These are phyloP conservation scores for Ciona savignyi DNA, from an alignment of 23 tunicate species.

Conservation along the genomic window DNA sequence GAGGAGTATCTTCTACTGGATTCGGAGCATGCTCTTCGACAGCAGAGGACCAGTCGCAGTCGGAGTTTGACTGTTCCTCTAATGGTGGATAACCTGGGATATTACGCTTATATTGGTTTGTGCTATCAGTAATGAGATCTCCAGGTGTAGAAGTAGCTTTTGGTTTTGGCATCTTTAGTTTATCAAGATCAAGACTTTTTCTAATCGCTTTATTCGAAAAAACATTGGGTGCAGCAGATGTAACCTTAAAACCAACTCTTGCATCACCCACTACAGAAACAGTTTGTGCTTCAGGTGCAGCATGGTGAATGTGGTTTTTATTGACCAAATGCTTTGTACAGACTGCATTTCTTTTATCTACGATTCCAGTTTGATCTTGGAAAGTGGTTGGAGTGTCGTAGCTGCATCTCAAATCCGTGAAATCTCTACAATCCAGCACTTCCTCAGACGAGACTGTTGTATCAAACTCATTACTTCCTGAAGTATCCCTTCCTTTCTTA, in stretches of 20 bases:
- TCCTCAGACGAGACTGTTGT: conserved; percentile 27
- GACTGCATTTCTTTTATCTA: background rate
- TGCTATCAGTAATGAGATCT: conserved; percentile 5
- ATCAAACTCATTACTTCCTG: conserved; percentile 15
- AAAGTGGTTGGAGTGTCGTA: conserved; percentile 23
- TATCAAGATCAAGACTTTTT: background rate
- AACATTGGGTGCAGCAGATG: conserved; percentile 6
- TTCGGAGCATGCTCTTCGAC: background rate
- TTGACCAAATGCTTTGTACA: background rate
- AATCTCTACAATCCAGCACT: conserved; percentile 24
- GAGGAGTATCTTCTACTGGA: background rate
- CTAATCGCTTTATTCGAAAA: background rate
- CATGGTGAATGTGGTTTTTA: background rate
- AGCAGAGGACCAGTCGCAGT: background rate
- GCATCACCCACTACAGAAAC: conserved; percentile 41
- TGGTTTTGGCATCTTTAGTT: conserved; percentile 35
- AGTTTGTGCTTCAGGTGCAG: background rate
- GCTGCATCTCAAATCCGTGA: conserved; percentile 40
- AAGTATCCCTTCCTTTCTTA: conserved; percentile 15
- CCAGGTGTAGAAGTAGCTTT: conserved; percentile 75
- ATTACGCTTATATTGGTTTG: background rate
- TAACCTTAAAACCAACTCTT: conserved; percentile 24
- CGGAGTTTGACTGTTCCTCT: background rate
- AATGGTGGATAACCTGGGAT: background rate
- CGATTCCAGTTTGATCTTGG: background rate